Evolutionary conservation across 2,797 vertebrate species (phyloP).

Genomic region (Leptoclinus maculatus): DNA sequence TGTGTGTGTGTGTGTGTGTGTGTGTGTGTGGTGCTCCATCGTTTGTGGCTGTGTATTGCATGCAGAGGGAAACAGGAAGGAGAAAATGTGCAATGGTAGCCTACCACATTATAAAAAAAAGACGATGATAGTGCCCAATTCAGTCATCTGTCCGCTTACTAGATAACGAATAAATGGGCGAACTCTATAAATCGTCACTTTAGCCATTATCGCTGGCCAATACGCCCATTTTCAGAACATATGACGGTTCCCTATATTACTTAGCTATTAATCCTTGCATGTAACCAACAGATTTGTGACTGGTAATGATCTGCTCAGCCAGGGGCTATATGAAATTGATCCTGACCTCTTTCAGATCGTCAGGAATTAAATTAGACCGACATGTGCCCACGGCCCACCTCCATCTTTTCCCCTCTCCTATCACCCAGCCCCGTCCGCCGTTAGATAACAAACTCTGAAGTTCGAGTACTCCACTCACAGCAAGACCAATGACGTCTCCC

Average conservation of each 20-base stretch:
- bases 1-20: constrained; percentile 40
- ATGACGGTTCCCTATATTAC: constrained; percentile 98
- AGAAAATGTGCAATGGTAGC: constrained; percentile 88
- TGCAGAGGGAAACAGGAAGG: constrained; percentile 77
- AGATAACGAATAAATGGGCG: constrained; percentile 99
- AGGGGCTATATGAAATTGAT: constrained; percentile 98
- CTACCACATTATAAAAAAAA: constrained; percentile 89
- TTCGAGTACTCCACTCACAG: constrained; percentile 97
- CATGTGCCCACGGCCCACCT: constrained; percentile 87
- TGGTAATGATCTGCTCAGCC: constrained; percentile 99
- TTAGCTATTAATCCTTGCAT: constrained; percentile 99
- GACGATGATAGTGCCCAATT: constrained; percentile 93
- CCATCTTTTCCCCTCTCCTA: constrained; percentile 83
- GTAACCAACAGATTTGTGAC: constrained; percentile 98
- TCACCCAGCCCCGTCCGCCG: constrained; percentile 81
- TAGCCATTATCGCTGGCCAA: constrained; percentile 99
- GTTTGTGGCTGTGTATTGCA: constrained; percentile 71
- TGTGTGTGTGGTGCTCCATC: constrained; percentile 32
- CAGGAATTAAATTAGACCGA: constrained; percentile 99
- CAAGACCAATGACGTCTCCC: constrained; percentile 89
- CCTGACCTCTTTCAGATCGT: constrained; percentile 98
- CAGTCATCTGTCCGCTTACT: constrained; percentile 97
- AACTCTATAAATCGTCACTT: constrained; percentile 99
- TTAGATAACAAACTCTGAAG: constrained; percentile 89
- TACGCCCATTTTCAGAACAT: constrained; percentile 99